Evolutionary conservation across 2,113 vertebrate species (phyloP), one percentile per base, ranked within the genome.

Genomic region (Mesoclemmys tuberculata): DNA sequence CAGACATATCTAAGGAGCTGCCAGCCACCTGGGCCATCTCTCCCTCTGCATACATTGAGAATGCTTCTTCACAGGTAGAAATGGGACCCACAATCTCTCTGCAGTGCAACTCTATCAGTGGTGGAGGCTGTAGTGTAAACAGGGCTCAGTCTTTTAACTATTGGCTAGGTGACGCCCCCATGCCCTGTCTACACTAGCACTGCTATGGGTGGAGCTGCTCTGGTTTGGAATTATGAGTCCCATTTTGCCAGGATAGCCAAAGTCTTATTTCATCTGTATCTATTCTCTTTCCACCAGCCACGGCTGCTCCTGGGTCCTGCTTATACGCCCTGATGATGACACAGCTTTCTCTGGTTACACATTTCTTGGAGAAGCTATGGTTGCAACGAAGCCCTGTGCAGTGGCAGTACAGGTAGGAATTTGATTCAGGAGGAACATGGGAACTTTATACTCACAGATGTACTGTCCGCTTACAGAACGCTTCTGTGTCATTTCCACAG

Each of bases 1-100:
- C 27, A 58, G 56, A 58, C 56, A 29, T 97, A 96, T 97, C 83
- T 80, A 82, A 58, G 4, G 95, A 49, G 78, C 95, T 84, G 91
- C 90, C 90, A 71, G n/a, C 41, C 35, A 41, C 92, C 88, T 82
- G 95, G 94, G 96, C 86, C 93, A 93, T 92, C 93, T 19, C n/a
- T 71, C n/a, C n/a, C 68, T 71, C 9, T 38, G n/a, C 68, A 21
- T 41, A 11, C n/a, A 38, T 38, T n/a, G 68, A 71, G 35, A 8
- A 41, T 71, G n/a, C 58, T 41, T 41, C n/a, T 21, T 19, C 21
- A 38, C n/a, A 21, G n/a, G 68, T 38, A 71, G 68, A 61, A 35
- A 35, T 61, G 29, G 58, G 58, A 61, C 58, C 29, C 58, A 58
- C 13, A 22, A 11, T 74, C 21, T 8, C n/a, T 74, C 10, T 2